Evolutionary conservation across 2,888 invertebrate genomes (phyloP).

Genomic region (Mythimna albipuncta): DNA sequence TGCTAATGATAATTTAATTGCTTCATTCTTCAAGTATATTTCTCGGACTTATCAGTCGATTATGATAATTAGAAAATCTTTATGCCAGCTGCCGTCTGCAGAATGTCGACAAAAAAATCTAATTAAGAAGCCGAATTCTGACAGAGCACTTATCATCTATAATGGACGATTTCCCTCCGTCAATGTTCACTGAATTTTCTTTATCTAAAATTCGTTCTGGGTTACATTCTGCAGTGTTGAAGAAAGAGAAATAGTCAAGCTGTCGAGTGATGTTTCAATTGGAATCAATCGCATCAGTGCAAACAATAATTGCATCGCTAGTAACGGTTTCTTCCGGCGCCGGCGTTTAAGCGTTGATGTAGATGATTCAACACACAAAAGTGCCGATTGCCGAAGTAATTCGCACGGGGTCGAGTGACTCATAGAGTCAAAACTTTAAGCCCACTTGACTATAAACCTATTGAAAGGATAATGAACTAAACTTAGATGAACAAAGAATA

Average conservation of each 20-base stretch:
- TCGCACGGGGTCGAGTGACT: slow-evolving; percentile 53
- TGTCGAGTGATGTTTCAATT: slow-evolving; percentile 36
- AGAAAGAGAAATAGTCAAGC: slow-evolving; percentile 36
- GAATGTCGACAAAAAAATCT: slow-evolving; percentile 58
- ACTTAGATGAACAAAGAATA: slow-evolving; percentile 31
- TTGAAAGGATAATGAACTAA: slow-evolving; percentile 58
- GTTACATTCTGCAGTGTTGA: slow-evolving; percentile 12
- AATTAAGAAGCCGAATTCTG: slow-evolving; percentile 56
- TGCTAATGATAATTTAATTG: slow-evolving; percentile 48
- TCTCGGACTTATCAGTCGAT: slow-evolving; percentile 42
- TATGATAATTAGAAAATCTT: slow-evolving; percentile 55
- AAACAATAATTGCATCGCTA: slow-evolving; percentile 46
- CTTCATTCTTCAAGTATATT: slow-evolving; percentile 33
- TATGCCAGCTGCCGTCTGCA: slow-evolving; percentile 43
- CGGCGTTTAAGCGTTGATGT: slow-evolving; percentile 34
- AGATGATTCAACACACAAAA: slow-evolving; percentile 62
- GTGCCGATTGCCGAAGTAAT: slow-evolving; percentile 49
- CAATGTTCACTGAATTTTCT: slow-evolving; percentile 36
- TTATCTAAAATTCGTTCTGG: slow-evolving; percentile 39
- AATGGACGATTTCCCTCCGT: slow-evolving; percentile 46
- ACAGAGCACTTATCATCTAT: slow-evolving; percentile 43
- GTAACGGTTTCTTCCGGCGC: slow-evolving; percentile 44
- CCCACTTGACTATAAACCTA: slow-evolving; percentile 32
- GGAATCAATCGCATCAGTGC: slow-evolving; percentile 37
- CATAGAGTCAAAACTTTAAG: slow-evolving; percentile 42